phyloP scores from a whole-genome alignment of 2,797 vertebrate species.

The Cygnus olor region DNA sequence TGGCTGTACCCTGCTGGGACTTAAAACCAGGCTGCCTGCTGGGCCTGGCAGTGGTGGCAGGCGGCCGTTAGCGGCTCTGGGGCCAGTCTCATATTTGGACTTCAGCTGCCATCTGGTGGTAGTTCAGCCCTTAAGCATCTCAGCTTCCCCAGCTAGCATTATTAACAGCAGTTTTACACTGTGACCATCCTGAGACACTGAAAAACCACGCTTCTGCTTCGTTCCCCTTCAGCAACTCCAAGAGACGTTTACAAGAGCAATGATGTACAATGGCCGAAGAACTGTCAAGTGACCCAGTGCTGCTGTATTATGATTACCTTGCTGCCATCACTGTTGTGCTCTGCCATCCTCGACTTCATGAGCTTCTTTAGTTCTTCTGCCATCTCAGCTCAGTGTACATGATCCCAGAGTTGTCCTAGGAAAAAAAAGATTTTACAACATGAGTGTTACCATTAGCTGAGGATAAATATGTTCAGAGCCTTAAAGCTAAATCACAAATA shows the following conservation, averaged over 20 bases:
- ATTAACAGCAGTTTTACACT: accelerated
- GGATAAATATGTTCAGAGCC: not conserved
- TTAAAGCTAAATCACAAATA: not conserved
- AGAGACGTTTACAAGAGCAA: accelerated
- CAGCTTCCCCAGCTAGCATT: accelerated
- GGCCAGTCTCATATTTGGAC: not conserved
- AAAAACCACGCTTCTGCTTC: not conserved
- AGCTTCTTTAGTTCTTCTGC: accelerated
- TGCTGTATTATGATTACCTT: accelerated
- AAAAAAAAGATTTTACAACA: not conserved
- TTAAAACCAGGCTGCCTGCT: accelerated
- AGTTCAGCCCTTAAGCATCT: not conserved
- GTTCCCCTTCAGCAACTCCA: not conserved
- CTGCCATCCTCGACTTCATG: accelerated
- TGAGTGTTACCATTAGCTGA: not conserved
- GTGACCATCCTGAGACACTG: accelerated
- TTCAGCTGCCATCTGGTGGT: constrained; percentile 52
- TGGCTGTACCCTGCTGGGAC: not conserved
- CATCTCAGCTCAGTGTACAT: accelerated
- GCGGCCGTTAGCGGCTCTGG: accelerated
- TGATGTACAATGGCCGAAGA: not conserved
- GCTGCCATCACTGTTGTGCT: accelerated
- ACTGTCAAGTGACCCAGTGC: accelerated
- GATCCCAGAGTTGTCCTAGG: accelerated
- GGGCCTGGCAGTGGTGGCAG: not conserved